Conservation (phyloP, 1,140 invertebrate species). For the Pomacea maculata region DNA sequence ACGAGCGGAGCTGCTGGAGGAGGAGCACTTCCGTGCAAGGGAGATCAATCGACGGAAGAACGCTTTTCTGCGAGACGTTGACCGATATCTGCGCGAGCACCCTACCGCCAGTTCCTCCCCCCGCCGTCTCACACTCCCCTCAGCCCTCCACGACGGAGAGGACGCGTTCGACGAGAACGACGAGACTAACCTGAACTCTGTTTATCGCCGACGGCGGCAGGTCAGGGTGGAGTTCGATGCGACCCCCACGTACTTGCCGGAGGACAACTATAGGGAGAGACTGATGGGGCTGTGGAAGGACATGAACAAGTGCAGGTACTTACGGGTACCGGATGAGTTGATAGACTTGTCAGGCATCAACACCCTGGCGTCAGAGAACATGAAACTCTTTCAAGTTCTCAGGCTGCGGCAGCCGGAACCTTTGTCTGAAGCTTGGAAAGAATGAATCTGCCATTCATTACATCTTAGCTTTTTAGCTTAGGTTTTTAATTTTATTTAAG, state of each 20-base stretch:
- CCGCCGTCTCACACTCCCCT: background rate
- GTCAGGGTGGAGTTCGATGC: conserved; percentile 30
- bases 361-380: conserved; percentile 43
- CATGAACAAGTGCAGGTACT: conserved; percentile 48
- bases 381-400: conserved; percentile 31
- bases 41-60: conserved; percentile 44
- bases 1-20: conserved; percentile 49
- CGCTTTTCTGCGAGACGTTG: conserved; percentile 48
- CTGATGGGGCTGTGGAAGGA: conserved; percentile 44
- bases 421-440: conserved; percentile 17
- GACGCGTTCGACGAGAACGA: conserved; percentile 9
- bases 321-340: conserved; percentile 40
- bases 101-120: conserved; percentile 1
- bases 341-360: conserved; percentile 46
- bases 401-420: conserved; percentile 13
- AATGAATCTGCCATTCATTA: background rate
- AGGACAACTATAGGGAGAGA: conserved; percentile 43
- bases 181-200: background rate
- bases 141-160: conserved; percentile 1
- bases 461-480: no score
- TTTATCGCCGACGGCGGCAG: conserved; percentile 24
- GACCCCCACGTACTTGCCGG: conserved; percentile 43
- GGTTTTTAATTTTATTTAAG: no score
- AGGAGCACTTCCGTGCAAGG: conserved; percentile 39
- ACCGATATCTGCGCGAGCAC: conserved; percentile 39